These are phyloP conservation scores for Trichechus manatus DNA, from an alignment of 2,113 vertebrate genomes.

Conservation along the genomic window DNA sequence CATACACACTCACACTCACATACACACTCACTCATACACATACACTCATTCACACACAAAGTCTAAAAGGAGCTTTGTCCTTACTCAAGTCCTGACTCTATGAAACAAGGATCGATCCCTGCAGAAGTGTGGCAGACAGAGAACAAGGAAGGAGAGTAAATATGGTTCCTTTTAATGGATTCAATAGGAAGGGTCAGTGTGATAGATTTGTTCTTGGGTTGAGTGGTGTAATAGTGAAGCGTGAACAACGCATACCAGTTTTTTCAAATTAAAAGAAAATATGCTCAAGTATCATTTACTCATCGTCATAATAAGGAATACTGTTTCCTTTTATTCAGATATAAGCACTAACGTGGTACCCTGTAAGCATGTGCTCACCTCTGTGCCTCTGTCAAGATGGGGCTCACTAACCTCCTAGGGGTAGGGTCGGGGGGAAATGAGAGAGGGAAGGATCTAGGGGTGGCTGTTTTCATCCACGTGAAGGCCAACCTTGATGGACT, in stretches of 20 bases:
- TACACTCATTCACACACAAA: accelerated
- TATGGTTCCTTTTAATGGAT: not conserved
- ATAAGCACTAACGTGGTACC: not conserved
- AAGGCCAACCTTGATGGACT: not conserved
- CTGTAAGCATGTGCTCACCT: accelerated
- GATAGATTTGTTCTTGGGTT: not conserved
- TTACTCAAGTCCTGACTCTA: not conserved
- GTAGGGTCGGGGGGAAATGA: accelerated
- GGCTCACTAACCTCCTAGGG: not conserved
- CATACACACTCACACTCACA: not conserved
- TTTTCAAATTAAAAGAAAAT: not conserved
- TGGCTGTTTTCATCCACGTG: not conserved
- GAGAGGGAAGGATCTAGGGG: accelerated
- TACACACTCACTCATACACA: not conserved
- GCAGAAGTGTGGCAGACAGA: not conserved
- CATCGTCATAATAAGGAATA: not conserved
- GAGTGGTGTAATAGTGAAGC: accelerated
- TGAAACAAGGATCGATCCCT: not conserved
- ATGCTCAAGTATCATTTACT: not conserved
- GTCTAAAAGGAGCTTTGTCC: not conserved
- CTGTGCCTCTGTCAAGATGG: accelerated
- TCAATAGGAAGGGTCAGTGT: not conserved
- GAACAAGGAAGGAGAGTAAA: not conserved
- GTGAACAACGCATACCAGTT: too few species aligned
- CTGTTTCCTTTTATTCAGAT: not conserved